Evolutionary conservation across 2,888 invertebrate genomes (phyloP), one percentile per base, ranked within the genome.

Genomic region (Hypolimnas misippus): DNA sequence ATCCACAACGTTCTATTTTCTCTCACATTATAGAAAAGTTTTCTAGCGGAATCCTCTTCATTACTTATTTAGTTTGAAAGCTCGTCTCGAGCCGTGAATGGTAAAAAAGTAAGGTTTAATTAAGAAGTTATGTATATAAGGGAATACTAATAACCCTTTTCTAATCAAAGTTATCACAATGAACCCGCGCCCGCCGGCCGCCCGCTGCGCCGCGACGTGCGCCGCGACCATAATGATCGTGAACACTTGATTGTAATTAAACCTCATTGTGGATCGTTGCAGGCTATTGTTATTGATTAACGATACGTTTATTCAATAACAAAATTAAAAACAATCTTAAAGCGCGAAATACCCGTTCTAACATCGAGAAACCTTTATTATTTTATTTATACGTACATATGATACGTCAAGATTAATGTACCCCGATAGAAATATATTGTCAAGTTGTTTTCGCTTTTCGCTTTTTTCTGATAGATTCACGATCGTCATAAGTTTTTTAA

Each of bases 401-500:
- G n/a, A n/a, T n/a, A n/a, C n/a, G n/a, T 16, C 3, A 5, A 8
- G 8, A 42, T 42, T 42, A 16, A 38, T n/a, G 42, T 42, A 17
- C 16, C 38, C 10, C 7, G 3, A 40, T 12, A 1, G 25, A 25
- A 25, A 3, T 25, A 25, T 25, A 25, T 5, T 5, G 25, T 25
- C 25, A 25, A 25, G 42, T 17, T 42, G 42, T 42, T 42, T 38
- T 17, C 42, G 42, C 38, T 42, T 51, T 51, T 12, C 4, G 5
- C 35, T 16, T 25, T 14, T 19, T 58, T n/a, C 40, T 17, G 19
- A 42, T 14, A 46, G 10, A 21, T 61, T 54, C 17, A n/a, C 7
- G 29, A 29, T 35, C 50, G 16, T 17, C 29, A 1, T 10, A 69
- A 70, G 65, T 65, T 70, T 69, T 72, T 66, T 69, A 73, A 72